Evolutionary conservation across 2,797 vertebrate species (phyloP), one percentile per base, ranked within the genome.

Genomic region (Paedocypris micromegethes): DNA sequence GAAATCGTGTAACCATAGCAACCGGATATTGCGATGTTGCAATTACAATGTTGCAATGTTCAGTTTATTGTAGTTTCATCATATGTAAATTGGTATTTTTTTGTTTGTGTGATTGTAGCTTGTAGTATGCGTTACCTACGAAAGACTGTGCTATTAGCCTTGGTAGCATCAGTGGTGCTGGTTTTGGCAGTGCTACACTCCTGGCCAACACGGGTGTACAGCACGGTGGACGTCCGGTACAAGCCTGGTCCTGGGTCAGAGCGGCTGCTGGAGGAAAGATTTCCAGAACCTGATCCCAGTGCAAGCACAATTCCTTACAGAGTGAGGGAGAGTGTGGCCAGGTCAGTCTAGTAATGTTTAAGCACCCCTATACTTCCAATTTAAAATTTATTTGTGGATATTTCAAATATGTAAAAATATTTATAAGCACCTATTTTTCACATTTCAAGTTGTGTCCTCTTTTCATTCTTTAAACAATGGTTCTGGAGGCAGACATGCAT

Each of bases 111-210:
- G 23, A 23, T 45, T 45, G 51, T 54, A 78, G 77, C 43, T 60
- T 78, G 58, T 78, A 78, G 77, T 58, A 93, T 95, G 93, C 87
- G 88, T 77, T 87, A 86, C 75, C 80, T 90, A 77, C 89, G 84
- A 79, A 91, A 89, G 84, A 88, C 88, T 0, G 78, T 91, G 74
- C 80, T 92, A 79, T 83, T 95, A 61, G 86, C 86, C 69, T 73
- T 92, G 79, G 80, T 90, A 81, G 88, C 92, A 37, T 78, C 77
- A 8, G 87, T 87, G 66, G 87, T 91, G 5, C 83, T 95, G 67
- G 90, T 91, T 4, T 72, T 92, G 53, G 89, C 92, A 8, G 85
- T 92, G 55, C 86, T 89, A 7, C 90, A 90, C 68, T 89, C 88
- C 0, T 90, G 92, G 88, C 86, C 88, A 9, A 85, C 83, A 0